These are phyloP conservation scores for Vireo griseus DNA, from an alignment of 2,797 vertebrate species.

Conservation along the genomic window DNA sequence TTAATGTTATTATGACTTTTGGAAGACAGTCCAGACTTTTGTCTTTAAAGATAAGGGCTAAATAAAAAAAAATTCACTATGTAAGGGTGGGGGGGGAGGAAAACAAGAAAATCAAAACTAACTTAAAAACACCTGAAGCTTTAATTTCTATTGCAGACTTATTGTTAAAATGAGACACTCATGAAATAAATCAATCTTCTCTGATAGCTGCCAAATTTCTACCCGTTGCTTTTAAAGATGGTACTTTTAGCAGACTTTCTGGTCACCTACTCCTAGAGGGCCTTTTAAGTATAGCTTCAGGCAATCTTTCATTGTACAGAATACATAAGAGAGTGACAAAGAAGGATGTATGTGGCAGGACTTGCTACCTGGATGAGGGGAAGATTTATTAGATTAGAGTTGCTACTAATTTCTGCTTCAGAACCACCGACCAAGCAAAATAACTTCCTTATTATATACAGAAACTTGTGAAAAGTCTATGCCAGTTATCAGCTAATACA, in stretches of 20 bases:
- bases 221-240: not conserved
- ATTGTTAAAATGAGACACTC: not conserved
- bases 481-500: not conserved
- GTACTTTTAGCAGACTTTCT: not conserved
- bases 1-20: not conserved
- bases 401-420: not conserved
- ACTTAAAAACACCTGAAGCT: no score
- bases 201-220: not conserved
- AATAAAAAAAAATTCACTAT: not conserved
- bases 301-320: not conserved
- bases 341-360: not conserved
- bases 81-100: fast-evolving
- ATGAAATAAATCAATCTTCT: not conserved
- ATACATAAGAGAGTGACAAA: not conserved
- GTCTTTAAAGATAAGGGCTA: not conserved
- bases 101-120: no score
- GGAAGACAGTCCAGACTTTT: not conserved
- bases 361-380: not conserved
- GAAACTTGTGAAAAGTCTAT: not conserved
- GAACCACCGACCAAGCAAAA: fast-evolving
- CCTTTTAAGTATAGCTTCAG: not conserved
- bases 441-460: not conserved
- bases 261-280: not conserved
- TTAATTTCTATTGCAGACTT: not conserved
- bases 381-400: not conserved